phyloP scores from a whole-genome alignment of 2,797 vertebrate genomes.

The Xenentodon cancila region DNA sequence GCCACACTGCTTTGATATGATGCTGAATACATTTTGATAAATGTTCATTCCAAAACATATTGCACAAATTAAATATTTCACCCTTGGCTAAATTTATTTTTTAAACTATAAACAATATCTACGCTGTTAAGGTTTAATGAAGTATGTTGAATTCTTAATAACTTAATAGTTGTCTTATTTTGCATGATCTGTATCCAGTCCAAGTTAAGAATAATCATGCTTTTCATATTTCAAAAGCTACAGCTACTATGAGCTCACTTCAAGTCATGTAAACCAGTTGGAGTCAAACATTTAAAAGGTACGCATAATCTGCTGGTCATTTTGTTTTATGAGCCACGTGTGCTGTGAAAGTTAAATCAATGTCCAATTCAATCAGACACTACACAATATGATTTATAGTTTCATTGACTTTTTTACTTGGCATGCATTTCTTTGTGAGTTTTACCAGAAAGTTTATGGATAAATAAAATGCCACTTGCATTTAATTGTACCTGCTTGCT shows the following conservation, averaged over 20 bases:
- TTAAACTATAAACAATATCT: conserved; percentile 47
- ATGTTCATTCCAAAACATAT: conserved; percentile 13
- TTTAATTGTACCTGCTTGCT: conserved; percentile 29
- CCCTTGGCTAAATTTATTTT: conserved; percentile 21
- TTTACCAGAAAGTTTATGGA: conserved; percentile 42
- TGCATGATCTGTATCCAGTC: conserved; percentile 20
- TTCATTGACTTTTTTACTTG: conserved; percentile 49
- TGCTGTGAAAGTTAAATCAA: conserved; percentile 72
- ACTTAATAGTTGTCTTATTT: conserved; percentile 21
- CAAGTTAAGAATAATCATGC: conserved; percentile 20
- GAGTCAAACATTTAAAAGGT: conserved; percentile 65
- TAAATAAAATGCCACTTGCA: conserved; percentile 57
- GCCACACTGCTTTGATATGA: conserved; percentile 17
- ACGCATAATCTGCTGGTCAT: conserved; percentile 62
- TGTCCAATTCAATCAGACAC: conserved; percentile 67
- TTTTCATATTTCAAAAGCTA: conserved; percentile 46
- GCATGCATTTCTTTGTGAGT: conserved; percentile 41
- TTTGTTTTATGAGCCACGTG: conserved; percentile 71
- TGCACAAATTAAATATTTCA: conserved; percentile 36
- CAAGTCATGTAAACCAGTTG: conserved; percentile 63
- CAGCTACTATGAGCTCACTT: conserved; percentile 66
- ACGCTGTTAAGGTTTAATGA: conserved; percentile 54
- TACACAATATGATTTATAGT: conserved; percentile 46
- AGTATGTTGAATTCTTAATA: conserved; percentile 39
- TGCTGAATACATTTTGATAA: no score